Conservation (phyloP, 2,797 vertebrate genomes). For the Emys orbicularis region DNA sequence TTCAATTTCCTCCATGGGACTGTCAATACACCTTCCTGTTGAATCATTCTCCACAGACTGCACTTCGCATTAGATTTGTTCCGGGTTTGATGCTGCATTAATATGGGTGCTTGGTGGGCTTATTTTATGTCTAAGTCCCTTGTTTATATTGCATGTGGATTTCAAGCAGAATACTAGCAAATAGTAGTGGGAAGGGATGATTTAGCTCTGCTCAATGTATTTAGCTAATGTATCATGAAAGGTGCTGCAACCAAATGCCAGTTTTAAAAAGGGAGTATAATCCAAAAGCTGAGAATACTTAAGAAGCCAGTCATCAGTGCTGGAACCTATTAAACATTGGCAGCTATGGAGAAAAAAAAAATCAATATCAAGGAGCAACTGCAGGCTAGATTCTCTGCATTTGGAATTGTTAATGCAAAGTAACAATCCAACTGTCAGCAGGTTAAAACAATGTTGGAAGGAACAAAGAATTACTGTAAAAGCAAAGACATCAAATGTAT, state of each 20-base stretch:
- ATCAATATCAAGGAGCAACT: not conserved
- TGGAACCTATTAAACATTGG: not conserved
- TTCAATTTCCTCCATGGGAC: not conserved
- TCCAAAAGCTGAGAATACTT: not conserved
- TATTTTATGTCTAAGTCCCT: constrained; percentile 28
- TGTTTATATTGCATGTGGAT: not conserved
- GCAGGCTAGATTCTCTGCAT: not conserved
- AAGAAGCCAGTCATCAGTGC: not conserved
- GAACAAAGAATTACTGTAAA: not conserved
- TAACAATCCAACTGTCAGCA: not conserved
- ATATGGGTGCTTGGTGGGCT: not conserved
- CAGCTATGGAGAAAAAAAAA: not conserved
- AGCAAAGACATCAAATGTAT: not conserved
- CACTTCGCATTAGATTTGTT: not conserved
- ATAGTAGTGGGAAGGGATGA: not conserved
- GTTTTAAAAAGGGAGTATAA: not conserved
- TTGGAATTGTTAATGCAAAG: not conserved
- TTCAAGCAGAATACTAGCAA: not conserved
- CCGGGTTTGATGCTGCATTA: constrained; percentile 3
- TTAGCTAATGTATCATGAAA: constrained; percentile 48
- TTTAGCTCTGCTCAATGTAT: constrained; percentile 30
- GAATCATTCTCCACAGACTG: not conserved
- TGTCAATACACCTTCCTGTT: not conserved
- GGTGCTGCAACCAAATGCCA: constrained; percentile 15
- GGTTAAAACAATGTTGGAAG: not conserved